Evolutionary conservation across 2,113 vertebrate genomes (phyloP).

Genomic region (Asarcornis scutulata): DNA sequence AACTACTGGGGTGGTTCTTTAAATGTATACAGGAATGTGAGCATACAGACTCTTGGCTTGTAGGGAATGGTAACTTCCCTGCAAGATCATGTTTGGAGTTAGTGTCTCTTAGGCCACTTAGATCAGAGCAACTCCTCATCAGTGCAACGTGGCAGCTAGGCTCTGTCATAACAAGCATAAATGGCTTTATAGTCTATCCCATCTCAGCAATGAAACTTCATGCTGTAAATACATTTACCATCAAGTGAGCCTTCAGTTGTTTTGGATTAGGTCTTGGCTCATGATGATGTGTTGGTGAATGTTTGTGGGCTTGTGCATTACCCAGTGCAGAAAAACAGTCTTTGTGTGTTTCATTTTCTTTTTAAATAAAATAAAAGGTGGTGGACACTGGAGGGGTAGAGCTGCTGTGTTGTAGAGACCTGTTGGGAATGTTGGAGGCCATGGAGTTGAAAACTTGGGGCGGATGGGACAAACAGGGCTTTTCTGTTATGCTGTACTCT

Average conservation of each 20-base stretch:
- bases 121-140: not conserved
- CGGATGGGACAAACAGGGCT: not conserved
- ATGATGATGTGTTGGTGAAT: not conserved
- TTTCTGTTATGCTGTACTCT: not conserved
- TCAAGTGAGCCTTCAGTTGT: not conserved
- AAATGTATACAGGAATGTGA: not conserved
- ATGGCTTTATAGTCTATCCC: not conserved
- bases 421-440: not conserved
- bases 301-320: not conserved
- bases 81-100: not conserved
- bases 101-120: not conserved
- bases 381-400: not conserved
- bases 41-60: fast-evolving
- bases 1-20: too few relatives aligned
- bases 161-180: too few relatives aligned
- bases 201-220: not conserved
- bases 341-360: not conserved
- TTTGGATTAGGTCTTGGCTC: not conserved
- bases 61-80: not conserved
- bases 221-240: not conserved
- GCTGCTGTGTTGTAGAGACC: not conserved
- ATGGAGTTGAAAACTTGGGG: not conserved
- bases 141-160: not conserved
- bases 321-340: not conserved
- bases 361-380: not conserved